phyloP scores from a whole-genome alignment of 1,140 invertebrate genomes.

The Lamellibrachia luymesi region DNA sequence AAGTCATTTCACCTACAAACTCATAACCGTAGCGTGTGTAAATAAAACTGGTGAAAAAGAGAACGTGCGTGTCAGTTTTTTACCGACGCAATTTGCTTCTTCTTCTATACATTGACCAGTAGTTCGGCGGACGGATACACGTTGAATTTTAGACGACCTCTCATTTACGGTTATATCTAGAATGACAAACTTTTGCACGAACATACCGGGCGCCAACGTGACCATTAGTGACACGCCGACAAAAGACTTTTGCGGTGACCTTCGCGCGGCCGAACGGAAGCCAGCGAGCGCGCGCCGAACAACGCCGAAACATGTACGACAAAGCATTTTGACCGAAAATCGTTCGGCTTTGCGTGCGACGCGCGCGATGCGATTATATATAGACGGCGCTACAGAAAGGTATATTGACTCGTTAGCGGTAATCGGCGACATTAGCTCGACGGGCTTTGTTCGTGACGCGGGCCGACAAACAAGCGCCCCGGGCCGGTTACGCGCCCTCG shows the following conservation, averaged over 20 bases:
- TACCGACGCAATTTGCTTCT: too few relatives aligned
- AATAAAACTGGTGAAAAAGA: background rate
- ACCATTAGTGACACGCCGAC: background rate
- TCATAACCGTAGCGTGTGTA: background rate
- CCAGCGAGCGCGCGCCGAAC: background rate
- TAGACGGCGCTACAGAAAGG: constrained; percentile 3
- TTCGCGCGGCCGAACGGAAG: background rate
- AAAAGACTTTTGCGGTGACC: background rate
- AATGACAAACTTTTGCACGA: background rate
- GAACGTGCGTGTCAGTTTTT: too few relatives aligned
- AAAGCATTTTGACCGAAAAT: background rate
- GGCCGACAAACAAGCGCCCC: background rate
- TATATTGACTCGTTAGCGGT: background rate
- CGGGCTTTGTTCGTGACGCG: background rate
- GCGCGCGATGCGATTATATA: background rate
- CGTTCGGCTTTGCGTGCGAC: background rate
- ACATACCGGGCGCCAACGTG: background rate
- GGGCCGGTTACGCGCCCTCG: background rate
- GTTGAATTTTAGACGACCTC: background rate
- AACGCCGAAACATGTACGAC: background rate
- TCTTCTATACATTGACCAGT: too few relatives aligned
- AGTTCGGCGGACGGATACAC: too few relatives aligned
- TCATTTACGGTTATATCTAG: background rate
- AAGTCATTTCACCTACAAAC: background rate
- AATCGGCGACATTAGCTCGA: background rate